phyloP scores from a whole-genome alignment of 2,113 vertebrate genomes.

The Budorcas taxicolor region DNA sequence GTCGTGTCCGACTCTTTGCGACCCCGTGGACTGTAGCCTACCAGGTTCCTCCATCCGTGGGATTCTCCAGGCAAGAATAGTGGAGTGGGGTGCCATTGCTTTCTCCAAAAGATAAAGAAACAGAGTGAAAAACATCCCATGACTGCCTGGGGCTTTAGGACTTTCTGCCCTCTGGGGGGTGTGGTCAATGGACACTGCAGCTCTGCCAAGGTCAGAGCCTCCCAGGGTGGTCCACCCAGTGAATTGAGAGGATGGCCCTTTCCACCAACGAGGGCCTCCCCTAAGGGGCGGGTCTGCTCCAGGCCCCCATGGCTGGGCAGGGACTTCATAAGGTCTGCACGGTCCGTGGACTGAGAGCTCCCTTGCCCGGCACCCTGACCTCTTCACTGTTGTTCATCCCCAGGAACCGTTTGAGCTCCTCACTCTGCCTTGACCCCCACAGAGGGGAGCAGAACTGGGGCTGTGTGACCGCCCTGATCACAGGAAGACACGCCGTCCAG shows the following conservation, averaged over 20 bases:
- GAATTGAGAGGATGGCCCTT: accelerated
- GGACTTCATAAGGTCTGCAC: not conserved
- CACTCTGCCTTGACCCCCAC: accelerated
- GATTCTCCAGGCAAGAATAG: not conserved
- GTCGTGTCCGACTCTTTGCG: accelerated
- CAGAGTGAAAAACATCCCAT: too few species aligned
- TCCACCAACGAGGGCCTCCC: accelerated
- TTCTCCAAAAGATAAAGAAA: not conserved
- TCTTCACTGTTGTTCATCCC: not conserved
- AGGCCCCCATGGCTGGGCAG: accelerated
- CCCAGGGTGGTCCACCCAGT: not conserved
- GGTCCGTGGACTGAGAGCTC: accelerated
- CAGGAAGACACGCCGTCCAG: not conserved
- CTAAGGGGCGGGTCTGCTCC: not conserved
- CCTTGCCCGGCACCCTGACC: not conserved
- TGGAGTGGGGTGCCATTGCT: not conserved
- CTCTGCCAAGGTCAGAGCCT: not conserved
- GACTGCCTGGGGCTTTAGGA: not conserved
- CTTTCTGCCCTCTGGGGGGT: accelerated
- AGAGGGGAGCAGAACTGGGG: not conserved
- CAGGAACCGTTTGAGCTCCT: not conserved
- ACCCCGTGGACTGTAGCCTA: not conserved
- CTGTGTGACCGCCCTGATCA: accelerated
- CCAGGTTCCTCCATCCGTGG: not conserved
- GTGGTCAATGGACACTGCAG: too few species aligned